phyloP scores from a whole-genome alignment of 2,888 invertebrate species.

The Sylvicola cinctus region DNA sequence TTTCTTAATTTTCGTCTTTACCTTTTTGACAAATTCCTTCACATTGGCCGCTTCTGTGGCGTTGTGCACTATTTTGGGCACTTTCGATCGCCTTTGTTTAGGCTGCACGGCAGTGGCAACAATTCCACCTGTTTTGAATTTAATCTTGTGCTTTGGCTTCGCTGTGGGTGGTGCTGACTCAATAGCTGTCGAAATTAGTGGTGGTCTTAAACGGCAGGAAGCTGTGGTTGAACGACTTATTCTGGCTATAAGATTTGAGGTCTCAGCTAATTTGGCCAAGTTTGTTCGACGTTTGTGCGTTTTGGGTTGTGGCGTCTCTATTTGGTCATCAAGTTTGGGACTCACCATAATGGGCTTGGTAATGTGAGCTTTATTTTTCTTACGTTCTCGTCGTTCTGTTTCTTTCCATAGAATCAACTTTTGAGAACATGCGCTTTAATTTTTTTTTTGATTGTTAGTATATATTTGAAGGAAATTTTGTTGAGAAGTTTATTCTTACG shows the following conservation, averaged over 20 bases:
- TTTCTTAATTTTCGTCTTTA: conserved; percentile 20
- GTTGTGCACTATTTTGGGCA: too few relatives aligned
- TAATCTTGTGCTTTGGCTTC: not conserved
- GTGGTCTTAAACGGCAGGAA: not conserved
- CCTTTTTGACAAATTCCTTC: conserved; percentile 14
- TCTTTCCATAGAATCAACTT: conserved; percentile 24
- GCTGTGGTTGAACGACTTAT: not conserved
- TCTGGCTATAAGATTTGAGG: not conserved
- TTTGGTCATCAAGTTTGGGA: not conserved
- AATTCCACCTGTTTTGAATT: not conserved
- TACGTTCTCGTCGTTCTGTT: not conserved
- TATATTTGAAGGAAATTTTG: conserved; percentile 1
- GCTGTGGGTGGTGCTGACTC: not conserved
- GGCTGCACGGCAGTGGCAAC: not conserved
- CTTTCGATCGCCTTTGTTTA: not conserved
- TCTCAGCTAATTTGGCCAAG: not conserved
- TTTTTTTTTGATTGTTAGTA: conserved; percentile 4
- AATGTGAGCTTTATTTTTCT: too few relatives aligned
- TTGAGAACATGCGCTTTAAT: conserved; percentile 35
- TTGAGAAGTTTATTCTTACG: conserved; percentile 22
- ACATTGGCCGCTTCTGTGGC: conserved; percentile 1
- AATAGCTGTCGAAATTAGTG: not conserved
- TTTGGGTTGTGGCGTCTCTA: too few relatives aligned
- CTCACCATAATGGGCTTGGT: too few relatives aligned
- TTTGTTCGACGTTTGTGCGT: too few relatives aligned